A percentile compares a stretch with the other conserved stretches of the same genome.
These are phyloP conservation scores for Streblospio benedicti DNA, from an alignment of 1,140 invertebrate genomes.

Conservation along the genomic window DNA sequence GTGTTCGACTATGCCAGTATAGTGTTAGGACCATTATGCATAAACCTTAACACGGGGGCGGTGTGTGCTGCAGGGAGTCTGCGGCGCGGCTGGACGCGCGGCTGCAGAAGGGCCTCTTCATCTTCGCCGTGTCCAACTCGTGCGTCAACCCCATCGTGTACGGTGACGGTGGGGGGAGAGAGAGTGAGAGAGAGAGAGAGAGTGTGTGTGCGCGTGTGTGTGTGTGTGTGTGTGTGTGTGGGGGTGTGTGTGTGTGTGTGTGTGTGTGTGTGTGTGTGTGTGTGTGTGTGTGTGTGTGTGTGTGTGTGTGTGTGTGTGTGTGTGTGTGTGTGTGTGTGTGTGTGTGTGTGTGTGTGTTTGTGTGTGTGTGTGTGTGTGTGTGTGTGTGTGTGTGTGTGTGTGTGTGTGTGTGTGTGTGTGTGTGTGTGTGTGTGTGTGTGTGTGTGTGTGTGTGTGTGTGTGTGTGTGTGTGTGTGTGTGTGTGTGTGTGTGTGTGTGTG, in stretches of 20 bases:
- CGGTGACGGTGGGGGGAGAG: constrained; percentile 42
- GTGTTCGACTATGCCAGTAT: too few relatives aligned
- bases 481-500: not conserved
- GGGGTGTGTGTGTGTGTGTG: constrained; percentile 16
- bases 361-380: too few relatives aligned
- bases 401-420: too few relatives aligned
- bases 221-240: constrained; percentile 15
- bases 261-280: constrained; percentile 2
- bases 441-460: not conserved
- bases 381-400: too few relatives aligned
- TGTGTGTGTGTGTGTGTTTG: too few relatives aligned
- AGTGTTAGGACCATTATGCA: too few relatives aligned
- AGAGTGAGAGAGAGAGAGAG: not conserved
- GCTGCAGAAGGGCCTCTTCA: constrained; percentile 74
- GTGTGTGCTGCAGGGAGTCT: constrained; percentile 50
- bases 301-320: not conserved
- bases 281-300: constrained; percentile 7
- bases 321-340: too few relatives aligned
- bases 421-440: too few relatives aligned
- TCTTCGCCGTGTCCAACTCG: constrained; percentile 93
- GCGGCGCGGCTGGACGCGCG: constrained; percentile 64
- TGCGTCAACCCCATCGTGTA: constrained; percentile 81
- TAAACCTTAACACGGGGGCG: too few relatives aligned
- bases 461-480: not conserved
- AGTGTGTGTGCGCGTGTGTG: not conserved